These are phyloP conservation scores for Lagopus muta DNA, from an alignment of 2,113 vertebrate genomes.

Conservation along the genomic window DNA sequence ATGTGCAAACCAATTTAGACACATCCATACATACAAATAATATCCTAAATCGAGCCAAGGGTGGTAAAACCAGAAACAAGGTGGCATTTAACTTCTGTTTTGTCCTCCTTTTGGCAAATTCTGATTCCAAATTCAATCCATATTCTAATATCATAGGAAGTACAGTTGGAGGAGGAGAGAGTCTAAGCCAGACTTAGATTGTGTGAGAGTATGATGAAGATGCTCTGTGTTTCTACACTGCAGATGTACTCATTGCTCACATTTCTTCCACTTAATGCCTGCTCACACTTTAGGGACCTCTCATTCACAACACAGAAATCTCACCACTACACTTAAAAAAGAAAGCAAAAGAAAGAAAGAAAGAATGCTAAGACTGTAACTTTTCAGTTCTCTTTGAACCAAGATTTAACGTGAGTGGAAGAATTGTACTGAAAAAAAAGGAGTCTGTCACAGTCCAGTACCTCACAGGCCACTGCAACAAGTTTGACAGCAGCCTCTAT, in stretches of 20 bases:
- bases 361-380: constrained; percentile 51
- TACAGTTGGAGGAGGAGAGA: not conserved
- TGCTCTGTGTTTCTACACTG: not conserved
- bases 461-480: constrained; percentile 78
- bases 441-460: constrained; percentile 80
- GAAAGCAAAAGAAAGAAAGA: not conserved
- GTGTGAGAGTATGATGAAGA: not conserved
- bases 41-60: not conserved
- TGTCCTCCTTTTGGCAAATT: not conserved
- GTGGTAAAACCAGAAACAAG: not conserved
- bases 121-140: not conserved
- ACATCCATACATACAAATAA: not conserved
- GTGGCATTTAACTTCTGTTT: not conserved
- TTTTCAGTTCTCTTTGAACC: constrained; percentile 72
- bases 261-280: not conserved
- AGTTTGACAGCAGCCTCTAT: constrained; percentile 81
- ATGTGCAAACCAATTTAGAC: not conserved
- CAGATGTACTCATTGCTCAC: not conserved
- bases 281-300: not conserved
- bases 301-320: constrained; percentile 16
- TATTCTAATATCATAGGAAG: not conserved
- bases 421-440: constrained; percentile 74
- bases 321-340: not conserved
- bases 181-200: not conserved
- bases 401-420: constrained; percentile 74